phyloP scores from a whole-genome alignment of 2,113 vertebrate species.

The Podarcis raffonei region DNA sequence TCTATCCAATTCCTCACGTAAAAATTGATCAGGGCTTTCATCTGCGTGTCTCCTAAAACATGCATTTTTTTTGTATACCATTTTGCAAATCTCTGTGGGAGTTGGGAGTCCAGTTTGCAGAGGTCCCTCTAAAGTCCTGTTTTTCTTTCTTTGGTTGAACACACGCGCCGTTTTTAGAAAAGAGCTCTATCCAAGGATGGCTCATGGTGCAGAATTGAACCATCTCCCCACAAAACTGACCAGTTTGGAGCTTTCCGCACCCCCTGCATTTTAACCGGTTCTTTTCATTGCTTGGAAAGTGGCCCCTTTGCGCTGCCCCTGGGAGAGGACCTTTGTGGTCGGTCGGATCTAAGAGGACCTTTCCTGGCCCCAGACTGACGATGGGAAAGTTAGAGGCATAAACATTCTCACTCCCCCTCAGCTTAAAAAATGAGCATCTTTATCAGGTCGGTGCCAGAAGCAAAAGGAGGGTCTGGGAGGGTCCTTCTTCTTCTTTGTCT shows the following conservation, averaged over 20 bases:
- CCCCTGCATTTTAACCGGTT: background rate
- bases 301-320: background rate
- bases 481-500: background rate
- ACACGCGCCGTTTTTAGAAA: background rate
- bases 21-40: too few relatives aligned
- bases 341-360: background rate
- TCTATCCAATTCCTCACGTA: too few relatives aligned
- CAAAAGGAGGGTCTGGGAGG: background rate
- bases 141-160: background rate
- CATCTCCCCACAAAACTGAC: background rate
- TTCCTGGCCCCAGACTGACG: background rate
- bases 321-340: background rate
- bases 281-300: background rate
- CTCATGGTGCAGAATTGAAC: background rate
- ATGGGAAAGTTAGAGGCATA: constrained; percentile 44
- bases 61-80: too few relatives aligned
- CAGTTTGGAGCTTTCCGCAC: background rate
- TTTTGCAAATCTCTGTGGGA: too few relatives aligned
- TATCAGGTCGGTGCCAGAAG: constrained; percentile 5
- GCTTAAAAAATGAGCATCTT: constrained; percentile 37
- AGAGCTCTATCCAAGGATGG: background rate
- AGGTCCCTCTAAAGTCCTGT: too few relatives aligned
- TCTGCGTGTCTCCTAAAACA: too few relatives aligned
- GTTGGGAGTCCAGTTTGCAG: too few relatives aligned
- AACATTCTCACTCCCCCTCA: constrained; percentile 36